Evolutionary conservation across 2,797 vertebrate species (phyloP).

Genomic region (Hyperoplus lanceolatus): DNA sequence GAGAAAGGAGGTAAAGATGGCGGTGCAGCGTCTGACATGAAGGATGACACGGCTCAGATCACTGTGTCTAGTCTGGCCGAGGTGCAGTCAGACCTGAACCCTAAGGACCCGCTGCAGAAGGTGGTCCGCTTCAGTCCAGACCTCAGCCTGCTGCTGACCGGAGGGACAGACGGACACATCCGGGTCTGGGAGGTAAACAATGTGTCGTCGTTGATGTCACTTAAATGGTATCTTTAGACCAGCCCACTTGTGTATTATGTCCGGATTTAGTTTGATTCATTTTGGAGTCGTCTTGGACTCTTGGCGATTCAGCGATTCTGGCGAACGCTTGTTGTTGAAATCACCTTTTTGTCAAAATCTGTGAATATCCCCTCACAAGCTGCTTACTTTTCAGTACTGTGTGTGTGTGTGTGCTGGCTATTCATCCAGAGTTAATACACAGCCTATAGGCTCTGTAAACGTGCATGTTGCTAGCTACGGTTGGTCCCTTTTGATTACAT

Average conservation of each 20-base stretch:
- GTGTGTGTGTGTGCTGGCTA: too few species aligned
- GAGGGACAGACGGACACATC: constrained; percentile 91
- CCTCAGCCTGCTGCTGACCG: constrained; percentile 89
- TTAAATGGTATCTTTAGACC: not conserved
- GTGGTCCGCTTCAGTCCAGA: constrained; percentile 91
- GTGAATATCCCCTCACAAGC: too few species aligned
- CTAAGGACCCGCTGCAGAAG: constrained; percentile 92
- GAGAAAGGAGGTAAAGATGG: constrained; percentile 56
- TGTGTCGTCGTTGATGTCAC: not conserved
- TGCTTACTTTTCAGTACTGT: too few species aligned
- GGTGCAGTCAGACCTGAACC: constrained; percentile 90
- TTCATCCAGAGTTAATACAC: too few species aligned
- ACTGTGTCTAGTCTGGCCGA: constrained; percentile 85
- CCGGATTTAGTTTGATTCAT: not conserved
- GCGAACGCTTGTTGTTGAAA: too few species aligned
- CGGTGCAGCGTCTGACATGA: constrained; percentile 55
- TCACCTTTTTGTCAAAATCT: too few species aligned
- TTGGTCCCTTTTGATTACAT: too few species aligned
- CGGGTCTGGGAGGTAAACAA: constrained; percentile 93
- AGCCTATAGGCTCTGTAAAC: too few species aligned
- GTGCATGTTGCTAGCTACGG: too few species aligned
- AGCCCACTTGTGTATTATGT: not conserved
- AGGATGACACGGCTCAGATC: constrained; percentile 80
- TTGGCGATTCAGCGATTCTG: too few species aligned
- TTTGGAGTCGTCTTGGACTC: not conserved